Evolutionary conservation across 2,113 vertebrate genomes (phyloP), one percentile per base, ranked within the genome.

Genomic region (Cololabis saira): DNA sequence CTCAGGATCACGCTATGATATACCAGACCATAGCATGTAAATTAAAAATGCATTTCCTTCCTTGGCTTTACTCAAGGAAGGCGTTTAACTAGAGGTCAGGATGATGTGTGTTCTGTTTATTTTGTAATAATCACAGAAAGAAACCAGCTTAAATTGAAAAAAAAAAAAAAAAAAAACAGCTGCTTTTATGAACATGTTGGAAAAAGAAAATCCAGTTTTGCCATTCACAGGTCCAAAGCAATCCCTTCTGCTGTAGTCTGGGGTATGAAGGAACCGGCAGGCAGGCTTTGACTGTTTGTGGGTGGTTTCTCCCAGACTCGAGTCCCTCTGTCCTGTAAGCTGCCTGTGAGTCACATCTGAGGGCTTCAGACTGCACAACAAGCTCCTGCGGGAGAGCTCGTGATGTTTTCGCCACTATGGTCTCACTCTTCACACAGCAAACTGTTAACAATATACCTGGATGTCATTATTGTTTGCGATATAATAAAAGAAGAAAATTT

Each of bases 381-480:
- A 78, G 87, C 85, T 92, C 82, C 73, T 58, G 70, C 73, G 68
- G 82, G 81, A 87, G 82, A 89, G 83, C 86, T 90, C 54, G 64
- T 88, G 70, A 88, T 90, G 80, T 91, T 90, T 88, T 86, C 71
- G 22, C 86, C 80, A 84, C 84, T 90, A 89, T 76, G 87, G 82
- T 92, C 70, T 93, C 90, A 92, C 88, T 90, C 86, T 87, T 90
- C 89, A 92, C 90, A 90, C 89, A 78, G 88, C 82, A 92, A 91
- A 92, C 91, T 91, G 90, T 93, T 91, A 94, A 93, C 92, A 91
- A 87, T 92, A 92, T 93, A 91, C 90, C 89, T 94, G 92, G 89
- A 92, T 94, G 92, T 93, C 89, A 93, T 92, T 84, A 89, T 89
- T 93, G 91, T 94, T 94, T 93, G 92, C 91, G 68, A 92, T 91